Conservation (phyloP, 37 sponge, comb jelly and placozoan species). For the Theonella swinhoei region DNA sequence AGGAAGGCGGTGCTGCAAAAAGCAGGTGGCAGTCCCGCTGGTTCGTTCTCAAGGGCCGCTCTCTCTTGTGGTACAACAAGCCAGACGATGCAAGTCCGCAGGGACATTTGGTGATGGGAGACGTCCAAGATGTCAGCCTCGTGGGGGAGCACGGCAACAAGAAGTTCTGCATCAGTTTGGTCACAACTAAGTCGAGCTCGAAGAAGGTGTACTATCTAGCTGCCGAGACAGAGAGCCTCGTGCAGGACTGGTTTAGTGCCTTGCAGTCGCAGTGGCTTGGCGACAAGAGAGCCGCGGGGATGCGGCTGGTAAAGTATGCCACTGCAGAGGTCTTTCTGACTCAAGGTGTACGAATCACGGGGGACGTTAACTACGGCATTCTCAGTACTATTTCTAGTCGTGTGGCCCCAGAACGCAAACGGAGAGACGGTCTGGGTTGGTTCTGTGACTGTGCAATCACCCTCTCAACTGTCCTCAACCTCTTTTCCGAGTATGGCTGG, state of each 20-base stretch:
- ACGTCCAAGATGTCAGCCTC: conserved; percentile 51
- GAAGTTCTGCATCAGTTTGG: conserved; percentile 52
- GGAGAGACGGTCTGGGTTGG: conserved; percentile 72
- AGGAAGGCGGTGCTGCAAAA: conserved; percentile 62
- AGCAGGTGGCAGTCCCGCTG: conserved; percentile 72
- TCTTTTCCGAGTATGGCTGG: conserved; percentile 73
- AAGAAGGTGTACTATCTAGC: conserved; percentile 78
- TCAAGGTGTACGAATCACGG: conserved; percentile 68
- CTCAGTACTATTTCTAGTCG: conserved; percentile 51
- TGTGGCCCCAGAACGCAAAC: conserved; percentile 56
- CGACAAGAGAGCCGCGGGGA: not conserved
- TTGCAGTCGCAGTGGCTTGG: conserved; percentile 26
- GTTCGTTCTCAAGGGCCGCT: conserved; percentile 51
- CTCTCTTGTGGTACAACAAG: conserved; percentile 55
- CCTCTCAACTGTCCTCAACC: conserved; percentile 45
- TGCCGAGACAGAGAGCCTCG: conserved; percentile 34
- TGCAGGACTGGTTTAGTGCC: conserved; percentile 68
- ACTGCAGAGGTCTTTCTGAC: conserved; percentile 72
- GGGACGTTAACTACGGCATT: conserved; percentile 68
- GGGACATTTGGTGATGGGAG: conserved; percentile 43
- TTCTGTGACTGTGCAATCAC: conserved; percentile 66
- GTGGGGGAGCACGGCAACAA: conserved; percentile 63
- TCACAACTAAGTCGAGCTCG: conserved; percentile 36
- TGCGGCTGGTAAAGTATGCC: conserved; percentile 49
- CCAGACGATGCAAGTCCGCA: conserved; percentile 41